These are phyloP conservation scores for Cryptotis parvus DNA, from an alignment of 2,113 vertebrate species.

Conservation along the genomic window DNA sequence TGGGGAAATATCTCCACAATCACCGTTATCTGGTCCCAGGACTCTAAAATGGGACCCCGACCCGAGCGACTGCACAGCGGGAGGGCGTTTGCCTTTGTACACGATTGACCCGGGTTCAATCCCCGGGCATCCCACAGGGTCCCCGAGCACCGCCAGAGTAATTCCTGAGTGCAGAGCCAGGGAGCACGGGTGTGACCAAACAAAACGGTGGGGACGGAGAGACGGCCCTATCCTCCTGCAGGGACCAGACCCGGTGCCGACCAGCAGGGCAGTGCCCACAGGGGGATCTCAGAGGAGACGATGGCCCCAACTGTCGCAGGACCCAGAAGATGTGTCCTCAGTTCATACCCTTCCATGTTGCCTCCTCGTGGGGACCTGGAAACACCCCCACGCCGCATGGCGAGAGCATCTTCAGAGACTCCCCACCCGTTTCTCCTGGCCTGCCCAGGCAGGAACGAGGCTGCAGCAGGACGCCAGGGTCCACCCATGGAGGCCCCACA, in stretches of 20 bases:
- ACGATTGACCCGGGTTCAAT: too few species aligned
- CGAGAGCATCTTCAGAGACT: not conserved
- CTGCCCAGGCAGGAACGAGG: too few species aligned
- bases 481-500: too few species aligned
- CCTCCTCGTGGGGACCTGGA: too few species aligned
- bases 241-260: not conserved
- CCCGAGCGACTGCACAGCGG: not conserved
- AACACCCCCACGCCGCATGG: not conserved
- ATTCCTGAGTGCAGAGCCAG: not conserved
- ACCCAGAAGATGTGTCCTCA: not conserved
- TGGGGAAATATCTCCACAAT: not conserved
- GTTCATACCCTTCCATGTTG: not conserved
- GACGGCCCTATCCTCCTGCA: too few species aligned
- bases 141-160: conserved; percentile 64
- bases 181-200: too few species aligned
- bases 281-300: conserved; percentile 67
- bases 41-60: conserved; percentile 41
- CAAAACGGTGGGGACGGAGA: too few species aligned
- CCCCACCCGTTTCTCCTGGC: too few species aligned
- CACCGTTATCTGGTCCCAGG: not conserved
- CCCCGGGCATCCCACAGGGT: conserved; percentile 72
- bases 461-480: not conserved
- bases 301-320: conserved; percentile 21
- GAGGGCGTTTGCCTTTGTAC: too few species aligned
- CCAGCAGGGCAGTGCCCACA: not conserved